Conservation (phyloP, 2,113 vertebrate species). For the Acinonyx jubatus region DNA sequence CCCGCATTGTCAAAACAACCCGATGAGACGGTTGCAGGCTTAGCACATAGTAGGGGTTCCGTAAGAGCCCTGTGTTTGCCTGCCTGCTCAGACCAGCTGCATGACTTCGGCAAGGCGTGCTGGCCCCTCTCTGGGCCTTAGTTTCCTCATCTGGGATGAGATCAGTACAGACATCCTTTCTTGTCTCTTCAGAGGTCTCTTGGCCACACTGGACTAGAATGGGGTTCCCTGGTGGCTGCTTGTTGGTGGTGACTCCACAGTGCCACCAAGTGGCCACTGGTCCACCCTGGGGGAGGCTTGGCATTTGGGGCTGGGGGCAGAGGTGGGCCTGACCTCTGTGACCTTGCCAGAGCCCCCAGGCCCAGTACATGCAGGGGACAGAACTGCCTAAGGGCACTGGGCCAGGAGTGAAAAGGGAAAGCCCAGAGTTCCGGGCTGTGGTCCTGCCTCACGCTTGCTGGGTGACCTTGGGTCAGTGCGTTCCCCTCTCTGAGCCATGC, state of each 20-base stretch:
- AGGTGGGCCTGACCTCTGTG: not conserved
- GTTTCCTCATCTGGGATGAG: not conserved
- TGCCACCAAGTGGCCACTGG: constrained; percentile 66
- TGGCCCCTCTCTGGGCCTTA: not conserved
- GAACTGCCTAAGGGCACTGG: not conserved
- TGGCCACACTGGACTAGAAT: not conserved
- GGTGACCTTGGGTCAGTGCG: not conserved
- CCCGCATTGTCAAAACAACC: not conserved
- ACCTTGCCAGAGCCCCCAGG: not conserved
- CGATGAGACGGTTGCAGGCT: constrained; percentile 84
- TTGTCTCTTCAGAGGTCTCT: not conserved
- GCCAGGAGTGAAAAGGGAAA: not conserved
- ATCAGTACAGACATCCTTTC: rapidly evolving
- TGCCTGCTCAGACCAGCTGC: not conserved
- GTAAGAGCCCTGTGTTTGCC: rapidly evolving
- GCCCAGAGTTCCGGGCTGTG: not conserved
- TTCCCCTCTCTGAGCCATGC: not conserved
- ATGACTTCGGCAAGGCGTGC: not conserved
- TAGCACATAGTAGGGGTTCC: constrained; percentile 72
- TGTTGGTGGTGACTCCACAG: constrained; percentile 40
- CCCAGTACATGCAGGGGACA: not conserved
- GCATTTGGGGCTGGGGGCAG: not conserved
- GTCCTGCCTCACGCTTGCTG: not conserved
- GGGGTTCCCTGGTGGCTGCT: not conserved
- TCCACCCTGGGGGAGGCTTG: not conserved